Percentiles rank a stretch among this genome's conserved stretches.
phyloP scores from a whole-genome alignment of 2,888 invertebrate species.

The Cephus nigrinus region DNA sequence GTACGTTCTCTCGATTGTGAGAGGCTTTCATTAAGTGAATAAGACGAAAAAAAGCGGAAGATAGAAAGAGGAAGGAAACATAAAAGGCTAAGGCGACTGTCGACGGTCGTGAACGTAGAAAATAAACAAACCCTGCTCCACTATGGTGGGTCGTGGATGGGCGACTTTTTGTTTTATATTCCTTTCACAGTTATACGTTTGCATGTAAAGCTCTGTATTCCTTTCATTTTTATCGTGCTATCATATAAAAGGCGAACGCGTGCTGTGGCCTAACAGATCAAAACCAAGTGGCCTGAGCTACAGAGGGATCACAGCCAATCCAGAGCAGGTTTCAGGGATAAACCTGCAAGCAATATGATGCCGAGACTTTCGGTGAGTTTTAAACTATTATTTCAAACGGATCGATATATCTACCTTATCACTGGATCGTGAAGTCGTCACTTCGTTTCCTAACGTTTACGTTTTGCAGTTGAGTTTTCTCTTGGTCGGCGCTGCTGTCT shows the following conservation, averaged over 20 bases:
- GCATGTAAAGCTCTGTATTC: constrained; percentile 23
- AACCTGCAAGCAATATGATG: constrained; percentile 28
- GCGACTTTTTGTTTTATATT: constrained; percentile 32
- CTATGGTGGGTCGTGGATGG: constrained; percentile 8
- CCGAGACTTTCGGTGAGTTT: constrained; percentile 44
- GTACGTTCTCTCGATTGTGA: constrained; percentile 37
- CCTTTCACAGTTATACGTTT: constrained; percentile 36
- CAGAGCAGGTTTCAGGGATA: constrained; percentile 14
- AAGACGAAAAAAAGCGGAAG: constrained; percentile 28
- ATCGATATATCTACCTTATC: background rate
- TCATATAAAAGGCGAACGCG: constrained; percentile 49
- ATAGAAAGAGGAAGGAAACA: constrained; percentile 12
- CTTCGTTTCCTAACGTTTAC: background rate
- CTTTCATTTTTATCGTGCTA: constrained; percentile 47
- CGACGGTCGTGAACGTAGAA: background rate
- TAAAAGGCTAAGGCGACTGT: background rate
- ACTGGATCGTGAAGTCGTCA: background rate
- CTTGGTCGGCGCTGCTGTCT: constrained; percentile 21
- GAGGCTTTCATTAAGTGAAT: constrained; percentile 32
- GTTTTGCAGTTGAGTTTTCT: constrained; percentile 32
- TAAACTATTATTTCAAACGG: background rate
- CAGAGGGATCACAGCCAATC: constrained; percentile 9
- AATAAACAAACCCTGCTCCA: constrained; percentile 1
- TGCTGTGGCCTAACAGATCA: constrained; percentile 41
- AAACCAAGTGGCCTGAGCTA: constrained; percentile 36